These are phyloP conservation scores for Brotula barbata DNA, from an alignment of 2,797 vertebrate species.

Conservation along the genomic window DNA sequence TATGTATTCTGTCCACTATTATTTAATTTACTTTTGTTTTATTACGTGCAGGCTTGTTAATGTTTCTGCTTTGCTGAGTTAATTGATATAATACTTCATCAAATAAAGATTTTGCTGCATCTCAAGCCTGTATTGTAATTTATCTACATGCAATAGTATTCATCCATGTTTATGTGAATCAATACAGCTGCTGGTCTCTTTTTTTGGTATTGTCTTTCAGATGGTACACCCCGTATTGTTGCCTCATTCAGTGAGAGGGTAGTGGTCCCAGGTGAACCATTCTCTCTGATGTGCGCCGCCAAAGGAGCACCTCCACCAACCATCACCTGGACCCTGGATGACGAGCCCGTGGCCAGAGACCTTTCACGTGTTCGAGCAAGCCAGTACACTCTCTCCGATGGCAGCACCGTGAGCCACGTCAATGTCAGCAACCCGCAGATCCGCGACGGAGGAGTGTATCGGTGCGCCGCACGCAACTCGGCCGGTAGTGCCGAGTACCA, in stretches of 20 bases:
- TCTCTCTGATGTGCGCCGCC: slow-evolving; percentile 95
- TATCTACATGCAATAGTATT: no score
- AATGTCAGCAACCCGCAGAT: slow-evolving; percentile 95
- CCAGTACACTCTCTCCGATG: slow-evolving; percentile 96
- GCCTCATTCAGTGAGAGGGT: slow-evolving; percentile 98
- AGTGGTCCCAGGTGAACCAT: slow-evolving; percentile 94
- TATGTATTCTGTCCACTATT: neutral
- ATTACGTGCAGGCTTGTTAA: neutral
- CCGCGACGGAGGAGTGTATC: slow-evolving; percentile 97
- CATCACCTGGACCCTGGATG: slow-evolving; percentile 96
- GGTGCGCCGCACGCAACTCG: slow-evolving; percentile 98
- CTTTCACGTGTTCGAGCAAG: slow-evolving; percentile 86
- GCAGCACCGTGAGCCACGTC: slow-evolving; percentile 95
- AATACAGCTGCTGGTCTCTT: no score
- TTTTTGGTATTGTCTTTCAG: slow-evolving; percentile 62
- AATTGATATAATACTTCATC: neutral
- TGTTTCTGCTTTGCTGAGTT: neutral
- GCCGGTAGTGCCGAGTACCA: slow-evolving; percentile 99
- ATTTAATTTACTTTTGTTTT: no score
- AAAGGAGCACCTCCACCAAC: slow-evolving; percentile 95
- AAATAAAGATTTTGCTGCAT: neutral
- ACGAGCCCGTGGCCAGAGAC: slow-evolving; percentile 91
- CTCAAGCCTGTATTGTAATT: no score
- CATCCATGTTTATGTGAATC: no score
- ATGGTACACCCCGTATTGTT: slow-evolving; percentile 94